Evolutionary conservation across 1,140 invertebrate species (phyloP), one percentile per base, ranked within the genome.

Genomic region (Polyergus mexicanus): DNA sequence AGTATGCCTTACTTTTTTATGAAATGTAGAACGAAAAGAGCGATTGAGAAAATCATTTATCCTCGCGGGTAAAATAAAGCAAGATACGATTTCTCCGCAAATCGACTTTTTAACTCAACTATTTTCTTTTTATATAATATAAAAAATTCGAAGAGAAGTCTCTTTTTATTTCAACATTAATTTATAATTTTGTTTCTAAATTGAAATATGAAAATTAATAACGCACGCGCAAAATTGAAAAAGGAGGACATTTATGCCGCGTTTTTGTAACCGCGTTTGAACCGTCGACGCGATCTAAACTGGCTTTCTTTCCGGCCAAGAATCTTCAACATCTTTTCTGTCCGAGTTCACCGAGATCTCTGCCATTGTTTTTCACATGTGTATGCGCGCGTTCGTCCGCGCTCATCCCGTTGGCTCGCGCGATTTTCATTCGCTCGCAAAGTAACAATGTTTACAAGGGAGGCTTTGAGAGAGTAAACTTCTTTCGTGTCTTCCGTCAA

Each of bases 361-460:
- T n/a, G 38, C 68, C 56, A 74, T 74, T 74, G 71, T 83, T 72
- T 44, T 38, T 72, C 5, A 47, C 44, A 51, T 19, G 3, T 19
- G 47, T 19, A 4, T 51, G 6, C 56, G 13, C 62, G 19, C 5
- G 16, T 63, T 54, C 44, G 38, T 22, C 28, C 51, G 25, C 51
- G 25, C 51, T 28, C 32, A 22, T 68, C 51, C 28, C 41, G 25
- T 69, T 51, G 47, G 51, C 54, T 58, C 35, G 78, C 54, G 54
- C 78, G 68, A 74, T 83, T 74, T 72, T 83, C 68, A 72, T 35
- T 81, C 69, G 38, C 41, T 74, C 28, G 68, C 56, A 83, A 83
- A 74, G 68, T 83, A 83, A 83, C 78, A 83, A 83, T 83, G 68
- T 83, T 83, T 83, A 72, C 68, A 83, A 83, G 78, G 25, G 47